A percentile compares a stretch with the other conserved stretches of the same genome.
phyloP scores from a whole-genome alignment of 2,797 vertebrate genomes.

The Crax fasciolata region DNA sequence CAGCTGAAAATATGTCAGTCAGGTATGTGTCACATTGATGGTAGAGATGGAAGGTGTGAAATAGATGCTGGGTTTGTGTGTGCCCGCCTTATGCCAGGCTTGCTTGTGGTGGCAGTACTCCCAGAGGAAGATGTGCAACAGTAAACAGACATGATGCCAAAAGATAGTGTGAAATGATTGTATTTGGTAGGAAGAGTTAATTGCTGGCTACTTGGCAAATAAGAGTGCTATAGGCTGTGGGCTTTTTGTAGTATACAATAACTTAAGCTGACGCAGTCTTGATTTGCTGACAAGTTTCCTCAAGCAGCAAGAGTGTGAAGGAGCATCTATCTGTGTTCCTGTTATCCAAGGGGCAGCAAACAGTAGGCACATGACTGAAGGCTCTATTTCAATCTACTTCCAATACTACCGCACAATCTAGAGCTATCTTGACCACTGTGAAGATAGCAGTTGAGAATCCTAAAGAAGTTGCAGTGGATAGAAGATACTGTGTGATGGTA shows the following conservation, averaged over 20 bases:
- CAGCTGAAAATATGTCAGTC: background rate
- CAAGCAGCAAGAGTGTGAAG: background rate
- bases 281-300: conserved; percentile 24
- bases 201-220: background rate
- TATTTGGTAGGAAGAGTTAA: conserved; percentile 30
- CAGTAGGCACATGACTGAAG: background rate
- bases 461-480: background rate
- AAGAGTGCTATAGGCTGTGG: background rate
- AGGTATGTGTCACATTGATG: background rate
- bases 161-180: background rate
- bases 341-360: background rate
- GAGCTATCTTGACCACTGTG: background rate
- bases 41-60: background rate
- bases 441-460: background rate
- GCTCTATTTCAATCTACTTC: background rate
- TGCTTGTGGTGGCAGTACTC: background rate
- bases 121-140: background rate
- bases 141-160: background rate
- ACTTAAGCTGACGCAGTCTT: background rate
- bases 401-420: background rate
- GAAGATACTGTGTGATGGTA: fast-evolving
- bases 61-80: background rate
- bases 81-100: background rate
- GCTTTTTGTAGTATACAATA: background rate
- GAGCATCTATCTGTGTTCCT: background rate